Evolutionary conservation across 2,797 vertebrate species (phyloP).

Genomic region (Tenualosa ilisha): DNA sequence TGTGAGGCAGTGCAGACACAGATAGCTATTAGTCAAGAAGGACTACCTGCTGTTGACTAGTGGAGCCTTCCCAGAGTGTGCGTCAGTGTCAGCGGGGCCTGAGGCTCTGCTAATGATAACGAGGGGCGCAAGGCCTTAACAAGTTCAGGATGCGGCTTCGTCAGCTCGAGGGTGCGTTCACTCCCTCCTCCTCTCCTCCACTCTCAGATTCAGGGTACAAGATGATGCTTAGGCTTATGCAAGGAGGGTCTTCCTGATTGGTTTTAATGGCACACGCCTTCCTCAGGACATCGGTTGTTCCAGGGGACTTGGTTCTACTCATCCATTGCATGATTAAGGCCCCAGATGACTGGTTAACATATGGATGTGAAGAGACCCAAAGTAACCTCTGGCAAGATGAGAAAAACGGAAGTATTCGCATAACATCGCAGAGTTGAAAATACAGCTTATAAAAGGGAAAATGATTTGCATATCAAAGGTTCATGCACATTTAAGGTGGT

Average conservation of each 20-base stretch:
- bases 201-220: not conserved
- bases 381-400: not conserved
- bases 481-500: too few species aligned
- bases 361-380: not conserved
- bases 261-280: not conserved
- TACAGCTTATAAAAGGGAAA: too few species aligned
- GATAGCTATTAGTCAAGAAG: not conserved
- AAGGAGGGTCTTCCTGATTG: not conserved
- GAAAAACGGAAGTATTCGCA: not conserved
- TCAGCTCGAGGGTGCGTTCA: not conserved
- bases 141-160: conserved; percentile 8
- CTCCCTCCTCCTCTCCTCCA: not conserved
- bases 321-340: not conserved
- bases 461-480: too few species aligned
- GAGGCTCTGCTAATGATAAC: conserved; percentile 21
- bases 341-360: not conserved
- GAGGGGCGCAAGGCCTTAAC: conserved; percentile 21
- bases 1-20: not conserved
- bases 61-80: not conserved
- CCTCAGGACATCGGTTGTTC: not conserved
- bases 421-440: too few species aligned
- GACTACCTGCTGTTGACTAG: conserved; percentile 16
- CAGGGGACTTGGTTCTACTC: conserved; percentile 6
- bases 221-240: not conserved
- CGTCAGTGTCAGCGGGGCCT: not conserved